These are phyloP conservation scores for Vicugna pacos DNA, from an alignment of 2,113 vertebrate genomes.

Conservation along the genomic window DNA sequence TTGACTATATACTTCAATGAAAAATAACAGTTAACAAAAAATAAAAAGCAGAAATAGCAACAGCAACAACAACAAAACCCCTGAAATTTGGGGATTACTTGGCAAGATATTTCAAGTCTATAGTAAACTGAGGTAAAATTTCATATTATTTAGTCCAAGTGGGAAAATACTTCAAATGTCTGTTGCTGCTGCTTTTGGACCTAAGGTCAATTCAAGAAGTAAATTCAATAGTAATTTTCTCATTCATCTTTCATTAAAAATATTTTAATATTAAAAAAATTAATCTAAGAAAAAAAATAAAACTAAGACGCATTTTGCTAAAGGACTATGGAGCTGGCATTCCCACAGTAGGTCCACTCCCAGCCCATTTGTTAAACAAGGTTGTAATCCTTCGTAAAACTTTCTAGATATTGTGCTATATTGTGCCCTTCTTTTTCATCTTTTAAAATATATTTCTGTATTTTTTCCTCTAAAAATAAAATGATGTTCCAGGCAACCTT, in stretches of 20 bases:
- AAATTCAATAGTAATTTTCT: background rate
- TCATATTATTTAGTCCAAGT: background rate
- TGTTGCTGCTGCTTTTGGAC: background rate
- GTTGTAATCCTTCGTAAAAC: background rate
- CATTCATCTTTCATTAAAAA: background rate
- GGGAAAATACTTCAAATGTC: background rate
- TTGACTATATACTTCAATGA: too few species aligned
- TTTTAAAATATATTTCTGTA: background rate
- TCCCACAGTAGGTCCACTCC: background rate
- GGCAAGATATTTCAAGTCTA: background rate
- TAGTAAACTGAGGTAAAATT: background rate
- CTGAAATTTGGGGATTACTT: background rate
- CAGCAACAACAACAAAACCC: too few species aligned
- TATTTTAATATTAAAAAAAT: background rate
- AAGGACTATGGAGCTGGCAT: background rate
- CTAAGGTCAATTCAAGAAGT: background rate
- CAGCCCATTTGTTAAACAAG: background rate
- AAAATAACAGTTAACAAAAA: too few species aligned
- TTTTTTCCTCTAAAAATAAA: slow-evolving; percentile 6
- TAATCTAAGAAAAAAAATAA: background rate
- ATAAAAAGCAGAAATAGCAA: too few species aligned
- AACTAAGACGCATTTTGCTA: background rate
- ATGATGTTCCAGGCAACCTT: background rate
- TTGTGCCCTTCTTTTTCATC: background rate
- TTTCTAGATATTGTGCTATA: background rate